These are phyloP conservation scores for Sebastes matsubarae DNA, from an alignment of 2,797 vertebrate genomes.

Conservation along the genomic window DNA sequence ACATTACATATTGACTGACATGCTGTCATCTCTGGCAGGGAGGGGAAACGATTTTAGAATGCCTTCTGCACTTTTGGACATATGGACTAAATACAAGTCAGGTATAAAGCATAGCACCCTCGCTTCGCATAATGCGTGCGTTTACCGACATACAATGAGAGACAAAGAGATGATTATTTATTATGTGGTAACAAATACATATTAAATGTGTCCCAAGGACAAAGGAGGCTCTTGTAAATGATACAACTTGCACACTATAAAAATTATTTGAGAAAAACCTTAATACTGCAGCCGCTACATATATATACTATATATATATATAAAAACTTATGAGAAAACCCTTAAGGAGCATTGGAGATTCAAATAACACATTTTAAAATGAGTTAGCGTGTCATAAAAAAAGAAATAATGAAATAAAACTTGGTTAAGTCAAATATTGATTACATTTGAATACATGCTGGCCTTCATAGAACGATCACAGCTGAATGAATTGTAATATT, in stretches of 20 bases:
- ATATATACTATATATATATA: too few relatives aligned
- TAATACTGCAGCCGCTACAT: too few relatives aligned
- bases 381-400: background rate
- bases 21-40: constrained; percentile 18
- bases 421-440: background rate
- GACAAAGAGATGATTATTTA: background rate
- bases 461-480: background rate
- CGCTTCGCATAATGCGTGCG: background rate
- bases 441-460: background rate
- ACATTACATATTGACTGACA: constrained; percentile 33
- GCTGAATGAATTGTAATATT: background rate
- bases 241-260: background rate
- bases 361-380: background rate
- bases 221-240: background rate
- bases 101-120: background rate
- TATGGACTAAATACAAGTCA: background rate
- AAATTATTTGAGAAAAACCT: background rate
- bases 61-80: background rate
- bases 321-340: background rate
- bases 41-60: background rate
- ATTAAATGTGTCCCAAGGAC: background rate
- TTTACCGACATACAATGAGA: background rate
- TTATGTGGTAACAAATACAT: background rate
- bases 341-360: background rate
- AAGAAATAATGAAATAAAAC: background rate